Percentiles rank a stretch among this genome's conserved stretches.
phyloP scores from a whole-genome alignment of 2,888 invertebrate species.

The Tachina lurida region DNA sequence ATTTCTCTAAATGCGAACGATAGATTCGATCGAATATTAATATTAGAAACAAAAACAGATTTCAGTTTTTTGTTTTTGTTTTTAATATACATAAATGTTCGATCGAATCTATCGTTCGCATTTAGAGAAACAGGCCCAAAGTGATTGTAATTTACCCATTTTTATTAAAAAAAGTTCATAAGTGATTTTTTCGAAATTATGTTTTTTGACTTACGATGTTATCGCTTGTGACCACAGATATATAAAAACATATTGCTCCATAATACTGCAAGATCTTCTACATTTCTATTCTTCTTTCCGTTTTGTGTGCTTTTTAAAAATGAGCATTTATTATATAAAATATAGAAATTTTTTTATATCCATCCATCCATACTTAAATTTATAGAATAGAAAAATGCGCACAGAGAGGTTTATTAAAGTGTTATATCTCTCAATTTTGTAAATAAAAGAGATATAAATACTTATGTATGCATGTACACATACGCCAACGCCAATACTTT shows the following conservation, averaged over 20 bases:
- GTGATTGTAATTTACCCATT: too few relatives aligned
- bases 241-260: constrained; percentile 20
- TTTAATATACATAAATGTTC: too few relatives aligned
- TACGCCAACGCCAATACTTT: constrained; percentile 66
- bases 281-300: neutral
- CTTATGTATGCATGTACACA: too few relatives aligned
- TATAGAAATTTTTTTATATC: constrained; percentile 12
- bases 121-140: too few relatives aligned
- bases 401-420: constrained; percentile 48
- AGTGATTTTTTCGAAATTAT: too few relatives aligned
- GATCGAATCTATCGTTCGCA: too few relatives aligned
- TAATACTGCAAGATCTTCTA: constrained; percentile 38
- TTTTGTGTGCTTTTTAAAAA: constrained; percentile 4
- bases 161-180: too few relatives aligned
- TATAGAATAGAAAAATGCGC: constrained; percentile 54
- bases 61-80: too few relatives aligned
- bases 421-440: constrained; percentile 28
- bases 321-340: constrained; percentile 42
- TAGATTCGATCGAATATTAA: too few relatives aligned
- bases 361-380: constrained; percentile 20
- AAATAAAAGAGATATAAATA: constrained; percentile 37
- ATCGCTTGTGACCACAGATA: neutral
- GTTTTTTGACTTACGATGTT: too few relatives aligned
- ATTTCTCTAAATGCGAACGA: too few relatives aligned
- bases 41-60: too few relatives aligned